Base-by-base conservation (phyloP, 2,888 invertebrate genomes). In the Pherbina coryleti region DNA sequence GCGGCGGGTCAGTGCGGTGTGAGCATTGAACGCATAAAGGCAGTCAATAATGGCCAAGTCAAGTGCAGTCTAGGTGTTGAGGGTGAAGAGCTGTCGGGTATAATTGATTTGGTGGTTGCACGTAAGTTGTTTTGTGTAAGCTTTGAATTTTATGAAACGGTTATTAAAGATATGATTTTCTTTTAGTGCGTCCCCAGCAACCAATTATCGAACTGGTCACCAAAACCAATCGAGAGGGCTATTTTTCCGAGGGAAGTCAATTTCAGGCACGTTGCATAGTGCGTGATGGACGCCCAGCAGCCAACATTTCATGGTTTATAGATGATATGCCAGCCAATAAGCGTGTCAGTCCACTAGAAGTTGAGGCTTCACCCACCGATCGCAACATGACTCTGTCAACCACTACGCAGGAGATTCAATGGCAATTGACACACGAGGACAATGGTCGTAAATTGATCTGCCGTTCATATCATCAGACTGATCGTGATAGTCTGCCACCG, bases 271-370 rank as follows among this genome's bases (percentile, higher is more conserved):
- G 92, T 79, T 96, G 96, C 88, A 89, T 92, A 55, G 94, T 94
- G 0, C 90, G 92, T 71, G 92, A 93, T 79, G 95, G 95, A 5
- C 90, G 95, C 83, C 96, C 96, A 0, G 93, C 93, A 0, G 95
- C 95, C 0, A 95, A 93, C 84, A 93, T 96, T 81, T 91, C 92
- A n/a, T 94, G 95, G 92, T 93, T 90, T 84, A 88, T 95, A 66
- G 93, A 93, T 83, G 92, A 93, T 62, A 92, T 93, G 79, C 92
- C 91, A 0, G 90, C 95, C 31, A 89, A 91, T 2, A 91, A 91
- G 8, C 93, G 92, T 0, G 88, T 93, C 0, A 91, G 92, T 82
- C 90, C 91, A 84, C 91, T 93, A 0, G 90, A 91, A 28, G 79
- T 86, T 14, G 76, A 84, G n/a, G 76, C 82, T 66, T 81, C 85